These are phyloP conservation scores for Alloplasta piceator DNA, from an alignment of 2,888 invertebrate species.

Conservation along the genomic window DNA sequence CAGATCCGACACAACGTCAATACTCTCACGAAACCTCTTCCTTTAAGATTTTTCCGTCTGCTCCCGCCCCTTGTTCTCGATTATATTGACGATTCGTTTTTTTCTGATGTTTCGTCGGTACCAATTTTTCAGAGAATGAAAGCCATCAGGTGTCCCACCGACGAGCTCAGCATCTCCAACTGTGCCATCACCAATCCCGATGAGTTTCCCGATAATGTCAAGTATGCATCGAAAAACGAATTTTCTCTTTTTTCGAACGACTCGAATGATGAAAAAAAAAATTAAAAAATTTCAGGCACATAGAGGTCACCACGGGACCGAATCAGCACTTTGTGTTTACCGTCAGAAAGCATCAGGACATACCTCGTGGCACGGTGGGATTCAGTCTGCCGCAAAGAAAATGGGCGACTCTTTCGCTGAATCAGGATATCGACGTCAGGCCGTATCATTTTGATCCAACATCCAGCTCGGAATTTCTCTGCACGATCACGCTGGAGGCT, in stretches of 20 bases:
- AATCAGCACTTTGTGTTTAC: conserved; percentile 94
- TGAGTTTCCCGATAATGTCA: conserved; percentile 92
- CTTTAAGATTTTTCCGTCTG: not conserved
- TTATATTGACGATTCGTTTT: not conserved
- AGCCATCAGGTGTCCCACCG: conserved; percentile 96
- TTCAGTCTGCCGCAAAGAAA: conserved; percentile 97
- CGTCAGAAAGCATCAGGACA: conserved; percentile 89
- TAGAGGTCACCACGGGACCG: conserved; percentile 92
- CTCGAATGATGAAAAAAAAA: not conserved
- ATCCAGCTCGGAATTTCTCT: conserved; percentile 91
- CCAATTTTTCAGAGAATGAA: conserved; percentile 88
- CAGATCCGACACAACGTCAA: conserved; percentile 42
- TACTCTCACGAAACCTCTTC: conserved; percentile 35
- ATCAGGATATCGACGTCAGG: conserved; percentile 94
- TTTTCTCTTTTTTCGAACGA: too few relatives aligned
- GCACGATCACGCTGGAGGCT: conserved; percentile 93
- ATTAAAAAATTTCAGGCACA: conserved; percentile 87
- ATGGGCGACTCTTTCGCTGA: conserved; percentile 97
- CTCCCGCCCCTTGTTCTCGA: not conserved
- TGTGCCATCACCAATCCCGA: conserved; percentile 94
- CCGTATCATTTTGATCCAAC: conserved; percentile 89
- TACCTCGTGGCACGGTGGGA: conserved; percentile 93
- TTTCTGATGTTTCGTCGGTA: conserved; percentile 8
- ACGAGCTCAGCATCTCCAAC: conserved; percentile 95
- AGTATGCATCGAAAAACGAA: conserved; percentile 85